These are phyloP conservation scores for Xanthia icteritia DNA, from an alignment of 2,888 invertebrate genomes.

Conservation along the genomic window DNA sequence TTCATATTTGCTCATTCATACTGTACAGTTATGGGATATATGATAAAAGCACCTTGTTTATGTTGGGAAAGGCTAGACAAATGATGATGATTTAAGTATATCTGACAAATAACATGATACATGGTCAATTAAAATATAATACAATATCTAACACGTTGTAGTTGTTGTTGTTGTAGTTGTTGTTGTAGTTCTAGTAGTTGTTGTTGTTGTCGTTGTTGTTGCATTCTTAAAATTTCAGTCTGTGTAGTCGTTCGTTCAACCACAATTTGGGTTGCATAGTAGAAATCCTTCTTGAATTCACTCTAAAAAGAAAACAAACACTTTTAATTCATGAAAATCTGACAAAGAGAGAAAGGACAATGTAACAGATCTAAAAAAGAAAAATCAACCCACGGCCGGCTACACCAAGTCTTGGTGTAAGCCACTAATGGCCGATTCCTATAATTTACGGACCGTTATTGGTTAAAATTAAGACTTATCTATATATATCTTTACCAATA, in stretches of 20 bases:
- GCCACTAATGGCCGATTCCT: background rate
- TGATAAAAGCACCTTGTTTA: too few relatives aligned
- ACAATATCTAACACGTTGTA: background rate
- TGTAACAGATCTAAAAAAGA: background rate
- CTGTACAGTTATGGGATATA: too few relatives aligned
- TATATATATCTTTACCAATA: too few relatives aligned
- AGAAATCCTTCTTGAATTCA: conserved; percentile 67
- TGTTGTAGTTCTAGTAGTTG: background rate
- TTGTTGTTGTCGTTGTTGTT: background rate
- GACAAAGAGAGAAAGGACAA: background rate
- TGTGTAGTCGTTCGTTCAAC: background rate
- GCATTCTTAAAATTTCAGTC: background rate
- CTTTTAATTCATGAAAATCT: background rate
- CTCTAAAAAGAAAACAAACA: conserved; percentile 68
- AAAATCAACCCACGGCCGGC: background rate
- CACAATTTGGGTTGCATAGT: conserved; percentile 69
- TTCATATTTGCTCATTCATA: too few relatives aligned
- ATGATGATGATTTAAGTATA: background rate
- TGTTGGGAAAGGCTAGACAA: background rate
- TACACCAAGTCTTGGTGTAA: background rate
- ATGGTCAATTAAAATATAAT: background rate
- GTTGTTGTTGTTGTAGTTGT: background rate
- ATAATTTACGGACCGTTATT: too few relatives aligned
- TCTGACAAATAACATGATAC: background rate
- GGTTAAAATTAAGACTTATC: too few relatives aligned